Conservation (phyloP, 2,888 invertebrate species). For the Piscicola geometra region DNA sequence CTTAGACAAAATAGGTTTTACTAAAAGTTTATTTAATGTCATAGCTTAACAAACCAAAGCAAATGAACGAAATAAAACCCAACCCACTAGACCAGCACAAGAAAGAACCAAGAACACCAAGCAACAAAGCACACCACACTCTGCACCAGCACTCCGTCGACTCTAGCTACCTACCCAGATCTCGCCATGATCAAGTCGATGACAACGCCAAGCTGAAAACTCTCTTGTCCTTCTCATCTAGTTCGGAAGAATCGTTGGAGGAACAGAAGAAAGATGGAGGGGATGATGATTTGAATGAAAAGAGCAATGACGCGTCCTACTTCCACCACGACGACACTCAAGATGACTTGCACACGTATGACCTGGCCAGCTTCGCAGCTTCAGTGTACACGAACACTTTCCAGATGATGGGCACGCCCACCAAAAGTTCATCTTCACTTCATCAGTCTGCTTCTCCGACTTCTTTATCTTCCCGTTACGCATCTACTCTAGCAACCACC, state of each 20-base stretch:
- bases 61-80: too few species aligned
- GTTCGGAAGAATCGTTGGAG: slow-evolving; percentile 21
- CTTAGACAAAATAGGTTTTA: too few species aligned
- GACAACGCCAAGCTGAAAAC: not conserved
- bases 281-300: not conserved
- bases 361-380: slow-evolving; percentile 54
- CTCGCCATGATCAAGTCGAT: not conserved
- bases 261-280: not conserved
- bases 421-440: not conserved
- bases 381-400: slow-evolving; percentile 54
- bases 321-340: not conserved
- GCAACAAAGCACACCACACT: not conserved
- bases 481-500: not conserved
- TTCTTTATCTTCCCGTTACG: not conserved
- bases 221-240: slow-evolving; percentile 24
- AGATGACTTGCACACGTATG: slow-evolving; percentile 43
- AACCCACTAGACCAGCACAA: too few species aligned
- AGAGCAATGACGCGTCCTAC: not conserved
- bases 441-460: not conserved
- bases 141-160: not conserved
- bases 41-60: too few species aligned
- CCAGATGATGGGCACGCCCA: slow-evolving; percentile 49
- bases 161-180: too few species aligned
- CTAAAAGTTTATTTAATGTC: too few species aligned
- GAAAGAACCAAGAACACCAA: too few species aligned